phyloP scores from a whole-genome alignment of 2,113 vertebrate species.

The Eublepharis macularius region DNA sequence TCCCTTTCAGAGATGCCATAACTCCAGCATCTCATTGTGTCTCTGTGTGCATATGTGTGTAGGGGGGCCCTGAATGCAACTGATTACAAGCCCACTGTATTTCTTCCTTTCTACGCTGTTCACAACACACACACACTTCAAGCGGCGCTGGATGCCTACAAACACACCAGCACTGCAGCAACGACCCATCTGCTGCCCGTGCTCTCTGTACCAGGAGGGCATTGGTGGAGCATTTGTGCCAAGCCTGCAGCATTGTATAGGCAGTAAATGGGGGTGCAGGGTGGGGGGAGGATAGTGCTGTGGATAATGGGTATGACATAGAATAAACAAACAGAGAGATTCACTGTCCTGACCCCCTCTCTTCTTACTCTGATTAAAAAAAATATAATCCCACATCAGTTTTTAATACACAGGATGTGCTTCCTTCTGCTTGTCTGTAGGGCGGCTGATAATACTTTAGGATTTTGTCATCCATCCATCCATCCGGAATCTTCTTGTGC shows the following conservation, averaged over 20 bases:
- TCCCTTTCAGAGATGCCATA: not conserved
- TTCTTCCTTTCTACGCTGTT: not conserved
- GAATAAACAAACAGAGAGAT: slow-evolving; percentile 28
- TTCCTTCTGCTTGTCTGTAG: fast-evolving
- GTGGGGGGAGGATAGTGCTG: slow-evolving; percentile 16
- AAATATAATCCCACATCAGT: fast-evolving
- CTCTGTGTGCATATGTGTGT: slow-evolving; percentile 19
- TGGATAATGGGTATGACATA: not conserved
- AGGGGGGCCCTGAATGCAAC: not conserved
- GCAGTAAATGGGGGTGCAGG: slow-evolving; percentile 34
- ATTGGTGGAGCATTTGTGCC: slow-evolving; percentile 50
- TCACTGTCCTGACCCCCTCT: slow-evolving; percentile 3
- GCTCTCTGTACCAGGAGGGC: slow-evolving; percentile 37
- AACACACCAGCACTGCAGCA: slow-evolving; percentile 38
- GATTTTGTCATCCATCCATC: not conserved
- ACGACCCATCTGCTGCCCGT: slow-evolving; percentile 48
- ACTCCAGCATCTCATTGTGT: slow-evolving; percentile 50
- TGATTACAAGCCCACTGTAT: slow-evolving; percentile 22
- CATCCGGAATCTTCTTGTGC: not conserved
- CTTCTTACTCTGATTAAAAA: not conserved
- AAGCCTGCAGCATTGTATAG: slow-evolving; percentile 62
- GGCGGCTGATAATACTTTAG: not conserved
- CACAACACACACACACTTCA: not conserved
- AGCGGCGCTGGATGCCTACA: slow-evolving; percentile 16
- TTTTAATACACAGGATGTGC: not conserved